Evolutionary conservation across 2,113 vertebrate species (phyloP).

Genomic region (Leptodactylus fuscus): DNA sequence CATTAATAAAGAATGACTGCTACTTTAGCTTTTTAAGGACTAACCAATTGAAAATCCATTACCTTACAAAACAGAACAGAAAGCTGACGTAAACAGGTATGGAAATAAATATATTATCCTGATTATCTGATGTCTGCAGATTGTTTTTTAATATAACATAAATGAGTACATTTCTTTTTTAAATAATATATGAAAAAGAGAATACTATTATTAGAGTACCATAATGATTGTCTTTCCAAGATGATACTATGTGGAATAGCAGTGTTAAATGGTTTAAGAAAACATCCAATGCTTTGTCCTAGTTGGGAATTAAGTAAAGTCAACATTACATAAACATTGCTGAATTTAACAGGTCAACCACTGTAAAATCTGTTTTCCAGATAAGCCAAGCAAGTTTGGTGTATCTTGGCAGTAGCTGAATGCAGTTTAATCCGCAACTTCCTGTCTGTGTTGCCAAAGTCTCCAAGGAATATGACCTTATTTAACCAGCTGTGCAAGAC

Average conservation of each 20-base stretch:
- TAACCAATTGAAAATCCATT: no score
- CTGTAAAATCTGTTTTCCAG: constrained; percentile 61
- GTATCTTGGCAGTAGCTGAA: constrained; percentile 58
- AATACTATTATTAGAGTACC: not conserved
- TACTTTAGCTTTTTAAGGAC: no score
- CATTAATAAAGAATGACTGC: no score
- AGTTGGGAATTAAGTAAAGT: constrained; percentile 31
- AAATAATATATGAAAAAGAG: not conserved
- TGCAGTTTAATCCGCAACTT: constrained; percentile 57
- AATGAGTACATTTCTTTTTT: not conserved
- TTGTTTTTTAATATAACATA: no score
- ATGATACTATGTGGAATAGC: not conserved
- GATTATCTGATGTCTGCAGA: no score
- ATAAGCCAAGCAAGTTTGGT: constrained; percentile 60
- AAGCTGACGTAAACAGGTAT: no score
- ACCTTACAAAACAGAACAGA: no score
- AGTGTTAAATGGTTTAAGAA: not conserved
- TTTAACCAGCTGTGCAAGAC: constrained; percentile 61
- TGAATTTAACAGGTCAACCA: constrained; percentile 58
- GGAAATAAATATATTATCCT: no score
- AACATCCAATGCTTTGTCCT: constrained; percentile 15
- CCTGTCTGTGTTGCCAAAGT: constrained; percentile 57
- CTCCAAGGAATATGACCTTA: constrained; percentile 58
- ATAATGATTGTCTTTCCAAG: constrained; percentile 7
- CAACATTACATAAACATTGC: constrained; percentile 48